Base-by-base conservation (phyloP, 2,888 invertebrate genomes). In the Nomada fabriciana region DNA sequence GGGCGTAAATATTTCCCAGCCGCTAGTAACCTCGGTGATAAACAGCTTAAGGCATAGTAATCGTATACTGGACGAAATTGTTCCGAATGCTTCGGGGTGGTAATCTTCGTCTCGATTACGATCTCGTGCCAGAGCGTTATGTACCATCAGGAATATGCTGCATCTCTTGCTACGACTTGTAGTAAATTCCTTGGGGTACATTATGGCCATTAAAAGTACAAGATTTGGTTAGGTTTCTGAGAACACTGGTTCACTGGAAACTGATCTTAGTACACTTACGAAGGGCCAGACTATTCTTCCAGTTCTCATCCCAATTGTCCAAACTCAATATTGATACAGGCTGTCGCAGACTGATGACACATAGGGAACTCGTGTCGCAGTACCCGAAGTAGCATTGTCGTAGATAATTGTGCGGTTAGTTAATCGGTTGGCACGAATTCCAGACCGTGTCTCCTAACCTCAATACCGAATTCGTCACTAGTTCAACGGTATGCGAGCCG, bases 401-500 rank as follows among this genome's bases (percentile, higher is more conserved):
- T 36, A 7, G 36, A 36, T 36, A 36, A 36, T 36, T 36, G 36
- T 36, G 36, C 36, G 36, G 36, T 36, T 7, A 7, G 36, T 36
- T 47, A 47, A 47, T 47, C 47, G 47, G 47, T 36, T 79, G 65
- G 77, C 63, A 79, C 63, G 63, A 50, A 68, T 64, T 79, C 69
- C 64, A 23, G 25, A n/a, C 23, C 53, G 15, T 71, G 73, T 72
- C 69, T 42, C 61, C 50, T 29, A 60, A 53, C 78, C 71, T 65
- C 77, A 42, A 59, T 63, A 76, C 70, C 63, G 73, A 63, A 83
- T 69, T 83, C 75, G 74, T 52, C 72, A 74, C 79, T 84, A 80
- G 84, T 81, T 67, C 81, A 43, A 64, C 70, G 71, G 80, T 74
- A 72, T 85, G 87, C 73, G 81, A 86, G 77, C 78, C 75, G 80